Conservation (phyloP, 2,888 invertebrate genomes). For the Ceratothoa steindachneri region DNA sequence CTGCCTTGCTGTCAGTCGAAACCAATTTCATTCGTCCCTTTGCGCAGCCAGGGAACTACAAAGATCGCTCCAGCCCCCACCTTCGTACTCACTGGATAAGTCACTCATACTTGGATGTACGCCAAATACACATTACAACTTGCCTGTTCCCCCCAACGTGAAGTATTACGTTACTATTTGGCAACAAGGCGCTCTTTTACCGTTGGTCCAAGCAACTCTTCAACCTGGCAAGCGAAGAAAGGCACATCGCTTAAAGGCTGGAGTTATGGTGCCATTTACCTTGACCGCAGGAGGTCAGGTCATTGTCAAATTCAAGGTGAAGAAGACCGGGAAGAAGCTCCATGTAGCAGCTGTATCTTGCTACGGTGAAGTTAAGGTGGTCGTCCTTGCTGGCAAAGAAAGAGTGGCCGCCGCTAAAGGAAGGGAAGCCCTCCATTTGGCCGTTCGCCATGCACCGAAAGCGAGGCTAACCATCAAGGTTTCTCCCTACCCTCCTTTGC, state of each 20-base stretch:
- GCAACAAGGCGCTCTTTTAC: conserved; percentile 17
- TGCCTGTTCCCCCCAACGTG: conserved; percentile 17
- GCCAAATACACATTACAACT: conserved; percentile 19
- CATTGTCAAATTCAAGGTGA: conserved; percentile 27
- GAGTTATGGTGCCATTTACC: conserved; percentile 21
- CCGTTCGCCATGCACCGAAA: conserved; percentile 19
- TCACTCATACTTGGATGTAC: conserved; percentile 33
- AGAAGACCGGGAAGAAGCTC: conserved; percentile 13
- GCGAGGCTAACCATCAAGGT: conserved; percentile 22
- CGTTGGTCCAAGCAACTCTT: conserved; percentile 26
- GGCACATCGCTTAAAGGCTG: conserved; percentile 25
- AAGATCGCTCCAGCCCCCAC: neutral
- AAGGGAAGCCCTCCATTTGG: conserved; percentile 28
- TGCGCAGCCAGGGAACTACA: conserved; percentile 3
- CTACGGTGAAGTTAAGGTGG: conserved; percentile 25
- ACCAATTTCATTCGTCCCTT: neutral
- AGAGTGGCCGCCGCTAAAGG: conserved; percentile 14
- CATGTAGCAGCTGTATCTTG: conserved; percentile 40
- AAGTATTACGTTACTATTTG: conserved; percentile 32
- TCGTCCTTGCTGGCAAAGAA: conserved; percentile 8
- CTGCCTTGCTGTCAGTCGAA: neutral
- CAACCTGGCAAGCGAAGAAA: conserved; percentile 10
- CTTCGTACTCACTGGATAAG: neutral
- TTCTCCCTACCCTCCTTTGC: conserved; percentile 18
- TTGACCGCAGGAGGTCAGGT: conserved; percentile 24